Evolutionary conservation across 2,113 vertebrate species (phyloP), one percentile per base, ranked within the genome.

Genomic region (Apaloderma vittatum): DNA sequence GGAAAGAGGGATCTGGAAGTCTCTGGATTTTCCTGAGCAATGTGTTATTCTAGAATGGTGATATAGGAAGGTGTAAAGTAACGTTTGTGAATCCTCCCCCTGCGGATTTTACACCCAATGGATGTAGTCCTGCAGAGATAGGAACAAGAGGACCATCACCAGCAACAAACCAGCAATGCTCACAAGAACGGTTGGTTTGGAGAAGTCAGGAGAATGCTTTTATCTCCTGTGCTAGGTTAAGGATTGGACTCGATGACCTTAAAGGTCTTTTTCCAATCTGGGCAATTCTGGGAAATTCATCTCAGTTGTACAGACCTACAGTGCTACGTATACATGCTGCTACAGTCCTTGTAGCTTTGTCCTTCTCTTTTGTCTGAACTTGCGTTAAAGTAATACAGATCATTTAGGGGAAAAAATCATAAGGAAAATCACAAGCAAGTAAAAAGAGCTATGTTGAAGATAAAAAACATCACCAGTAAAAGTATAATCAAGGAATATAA

Each of bases 291-390:
- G 11, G 40, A 40, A 40, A 40, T 40, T 40, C 40, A 9, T 67
- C 40, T 54, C 65, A 62, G 3, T 2, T 20, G 23, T 27, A 34
- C 20, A 36, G 61, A 63, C 48, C 36, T 46, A 63, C 55, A 26
- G 32, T 54, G 18, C 21, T 52, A 24, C 0, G 14, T 8, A 73
- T 16, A 49, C 16, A 16, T 0, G 0, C 14, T 49, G 40, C 36
- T 51, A 30, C 11, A 73, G 51, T 6, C 27, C 66, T 52, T 62
- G 4, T 27, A 27, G 51, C 17, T 45, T 58, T 18, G 73, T 22
- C 65, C 27, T 22, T 34, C 21, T 37, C 34, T 67, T 82, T 55
- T 24, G 11, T 29, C 67, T 88, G 63, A 79, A 52, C 18, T 68
- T 65, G 30, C 29, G 36, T 72, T 37, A 30, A 80, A 77, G 12